Evolutionary conservation across 2,888 invertebrate genomes (phyloP), one percentile per base, ranked within the genome.

Genomic region (Serripes groenlandicus): DNA sequence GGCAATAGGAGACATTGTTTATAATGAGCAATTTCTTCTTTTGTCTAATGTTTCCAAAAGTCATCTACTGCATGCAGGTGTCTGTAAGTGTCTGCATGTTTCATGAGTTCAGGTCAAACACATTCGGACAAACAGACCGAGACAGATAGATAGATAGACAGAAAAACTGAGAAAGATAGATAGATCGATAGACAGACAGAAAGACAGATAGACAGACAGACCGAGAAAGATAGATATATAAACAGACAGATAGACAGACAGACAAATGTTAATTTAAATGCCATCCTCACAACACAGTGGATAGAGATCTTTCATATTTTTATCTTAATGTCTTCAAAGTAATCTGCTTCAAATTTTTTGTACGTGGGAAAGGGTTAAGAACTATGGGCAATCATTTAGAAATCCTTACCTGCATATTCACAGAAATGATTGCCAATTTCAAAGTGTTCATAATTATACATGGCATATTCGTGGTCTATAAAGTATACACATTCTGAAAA

Each of bases 341-440:
- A 42, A 42, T 15, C 9, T 15, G 15, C 15, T 11, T 15, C 7
- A 42, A 42, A 11, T 7, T 11, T 7, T 42, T 11, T 42, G 9
- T 42, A 42, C 15, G 15, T 7, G 15, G 42, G 7, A 42, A 42
- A 42, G 42, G 42, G 42, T 42, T 42, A n/a, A n/a, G n/a, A n/a
- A n/a, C n/a, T n/a, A n/a, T n/a, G n/a, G n/a, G n/a, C n/a, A n/a
- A n/a, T 11, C 42, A 7, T 42, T 56, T 7, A 56, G 23, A 9
- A 5, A 32, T 34, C 0, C 58, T 96, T 95, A 97, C 99, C 99
- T 89, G 97, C 98, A 95, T 97, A 99, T 96, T 99, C 99, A 91
- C 97, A 97, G 95, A 99, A 99, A 96, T 99, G 99, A 95, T 99
- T 99, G 70, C 97, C 99, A 94, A 99, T 98, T 95, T 99, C 99